Conservation (phyloP, 2,797 vertebrate species). For the Hydrolagus colliei region DNA sequence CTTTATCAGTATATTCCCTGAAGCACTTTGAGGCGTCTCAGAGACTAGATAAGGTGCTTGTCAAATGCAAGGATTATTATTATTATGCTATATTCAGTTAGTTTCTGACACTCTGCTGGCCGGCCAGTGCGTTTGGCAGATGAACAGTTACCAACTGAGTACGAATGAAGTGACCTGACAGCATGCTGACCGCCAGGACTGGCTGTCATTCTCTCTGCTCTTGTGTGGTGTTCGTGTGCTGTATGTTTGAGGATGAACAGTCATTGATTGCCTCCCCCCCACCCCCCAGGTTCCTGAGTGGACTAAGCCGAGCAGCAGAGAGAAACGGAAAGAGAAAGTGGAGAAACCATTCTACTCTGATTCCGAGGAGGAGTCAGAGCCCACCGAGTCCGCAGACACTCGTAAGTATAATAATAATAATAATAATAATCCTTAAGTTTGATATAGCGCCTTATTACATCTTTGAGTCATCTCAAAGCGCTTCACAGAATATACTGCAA, state of each 20-base stretch:
- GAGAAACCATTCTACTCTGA: conserved; percentile 97
- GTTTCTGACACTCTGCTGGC: too few species aligned
- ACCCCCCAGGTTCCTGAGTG: conserved; percentile 83
- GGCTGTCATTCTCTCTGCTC: too few species aligned
- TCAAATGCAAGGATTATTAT: too few species aligned
- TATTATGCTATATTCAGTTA: too few species aligned
- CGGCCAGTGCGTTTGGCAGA: too few species aligned
- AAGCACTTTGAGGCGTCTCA: too few species aligned
- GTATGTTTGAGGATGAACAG: neutral
- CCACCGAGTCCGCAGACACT: conserved; percentile 91
- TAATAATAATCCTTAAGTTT: too few species aligned
- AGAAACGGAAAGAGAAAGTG: conserved; percentile 93
- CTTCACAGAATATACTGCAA: too few species aligned
- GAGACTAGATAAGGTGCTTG: too few species aligned
- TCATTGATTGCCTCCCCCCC: neutral
- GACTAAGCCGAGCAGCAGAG: conserved; percentile 91
- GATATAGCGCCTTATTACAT: too few species aligned
- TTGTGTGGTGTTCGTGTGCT: neutral
- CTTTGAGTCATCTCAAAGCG: too few species aligned
- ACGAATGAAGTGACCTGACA: conserved; percentile 59
- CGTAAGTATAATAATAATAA: conserved; percentile 55
- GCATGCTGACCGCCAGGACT: conserved; percentile 40
- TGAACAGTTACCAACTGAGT: conserved; percentile 37
- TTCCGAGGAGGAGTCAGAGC: conserved; percentile 88
- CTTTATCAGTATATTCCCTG: too few species aligned